Percentiles rank a stretch among this genome's conserved stretches.
These are phyloP conservation scores for Halcyon leucocephala DNA, from an alignment of 2,797 vertebrate species.

Conservation along the genomic window DNA sequence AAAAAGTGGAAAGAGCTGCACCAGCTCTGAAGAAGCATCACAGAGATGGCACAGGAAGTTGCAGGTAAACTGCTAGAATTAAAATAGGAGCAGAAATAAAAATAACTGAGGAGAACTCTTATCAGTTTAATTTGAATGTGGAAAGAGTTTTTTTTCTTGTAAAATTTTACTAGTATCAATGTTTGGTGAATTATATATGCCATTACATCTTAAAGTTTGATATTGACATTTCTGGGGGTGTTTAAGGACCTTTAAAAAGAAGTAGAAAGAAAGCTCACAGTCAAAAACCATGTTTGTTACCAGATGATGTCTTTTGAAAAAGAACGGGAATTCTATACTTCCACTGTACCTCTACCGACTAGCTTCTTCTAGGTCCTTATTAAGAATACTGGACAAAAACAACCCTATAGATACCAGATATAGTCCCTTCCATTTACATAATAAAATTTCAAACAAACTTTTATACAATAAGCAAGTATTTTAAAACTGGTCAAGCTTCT, in stretches of 20 bases:
- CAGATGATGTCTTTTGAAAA: background rate
- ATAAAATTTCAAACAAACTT: background rate
- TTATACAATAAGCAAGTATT: background rate
- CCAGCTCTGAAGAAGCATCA: background rate
- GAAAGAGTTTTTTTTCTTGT: background rate
- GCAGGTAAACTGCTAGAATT: background rate
- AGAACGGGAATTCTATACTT: background rate
- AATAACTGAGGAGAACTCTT: background rate
- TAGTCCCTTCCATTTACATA: accelerated
- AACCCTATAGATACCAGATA: background rate
- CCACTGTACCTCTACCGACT: background rate
- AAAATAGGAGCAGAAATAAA: background rate
- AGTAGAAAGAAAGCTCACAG: background rate
- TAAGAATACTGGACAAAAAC: background rate
- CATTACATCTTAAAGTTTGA: background rate
- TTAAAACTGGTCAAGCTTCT: background rate
- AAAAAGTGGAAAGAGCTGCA: background rate
- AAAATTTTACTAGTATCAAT: background rate
- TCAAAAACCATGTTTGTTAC: background rate
- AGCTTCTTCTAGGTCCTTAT: background rate
- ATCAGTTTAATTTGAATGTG: background rate
- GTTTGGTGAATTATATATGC: background rate
- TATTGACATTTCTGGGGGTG: background rate
- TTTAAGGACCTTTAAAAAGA: background rate
- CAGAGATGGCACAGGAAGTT: accelerated